Evolutionary conservation across 2,888 invertebrate species (phyloP), one percentile per base, ranked within the genome.

Genomic region (Pristionchus japonicus): DNA sequence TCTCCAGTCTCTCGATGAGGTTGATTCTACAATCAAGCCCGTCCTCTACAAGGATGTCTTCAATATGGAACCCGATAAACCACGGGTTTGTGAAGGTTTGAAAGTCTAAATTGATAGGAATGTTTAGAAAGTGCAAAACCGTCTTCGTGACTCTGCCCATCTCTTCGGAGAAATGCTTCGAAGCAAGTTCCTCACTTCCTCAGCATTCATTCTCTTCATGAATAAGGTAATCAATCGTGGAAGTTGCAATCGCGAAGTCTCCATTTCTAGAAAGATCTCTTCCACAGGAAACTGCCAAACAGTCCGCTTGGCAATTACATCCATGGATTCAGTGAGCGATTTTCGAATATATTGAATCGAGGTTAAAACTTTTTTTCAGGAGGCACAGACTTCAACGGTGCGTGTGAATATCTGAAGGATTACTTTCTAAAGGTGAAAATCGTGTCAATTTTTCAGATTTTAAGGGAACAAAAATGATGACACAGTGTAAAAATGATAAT

Each of bases 141-240:
- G 90, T 0, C 49, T 91, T 23, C 88, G 89, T 13, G 91, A 91
- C 20, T 88, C 88, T 4, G 88, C 90, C 11, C 89, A 91, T 23
- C 70, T 91, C n/a, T 91, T 91, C 89, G 88, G 74, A 31, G 89
- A 89, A 27, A 88, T 90, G 37, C 89, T 88, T 1, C 74, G 89
- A 20, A 90, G 89, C 77, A 84, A 77, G n/a, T 91, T 90, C 34
- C 89, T 91, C n/a, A 77, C 80, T 40, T 86, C 77, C n/a, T 88
- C 90, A 3, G 88, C 88, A 34, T 90, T 91, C 88, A 90, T 91
- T 89, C 88, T 91, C 11, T 90, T 91, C 61, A 88, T 91, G 49
- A 91, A 91, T 88, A 91, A 91, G 67, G 86, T 70, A 85, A 64
- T 31, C 23, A 52, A 49, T 3, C 3, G 17, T 49, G 37, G n/a